Evolutionary conservation across 1,140 invertebrate genomes (phyloP).

Genomic region (Scaptomyza montana): DNA sequence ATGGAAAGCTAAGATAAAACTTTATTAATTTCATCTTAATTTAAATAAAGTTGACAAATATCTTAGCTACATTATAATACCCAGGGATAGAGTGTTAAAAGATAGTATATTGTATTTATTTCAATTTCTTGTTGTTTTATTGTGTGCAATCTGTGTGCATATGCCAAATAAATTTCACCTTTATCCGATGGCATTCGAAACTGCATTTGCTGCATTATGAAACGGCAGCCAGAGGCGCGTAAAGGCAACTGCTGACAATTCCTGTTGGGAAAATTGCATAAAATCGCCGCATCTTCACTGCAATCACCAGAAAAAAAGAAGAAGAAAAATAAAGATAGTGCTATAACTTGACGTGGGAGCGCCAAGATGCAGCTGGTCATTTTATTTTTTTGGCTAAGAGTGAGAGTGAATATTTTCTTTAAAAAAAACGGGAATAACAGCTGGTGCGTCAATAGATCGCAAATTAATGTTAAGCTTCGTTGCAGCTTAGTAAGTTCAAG

Average conservation of each 20-base stretch:
- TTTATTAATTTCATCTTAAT: too few species aligned
- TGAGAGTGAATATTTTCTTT: constrained; percentile 40
- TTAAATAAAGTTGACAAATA: neutral
- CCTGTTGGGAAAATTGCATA: constrained; percentile 70
- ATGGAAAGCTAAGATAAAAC: neutral
- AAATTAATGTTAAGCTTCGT: neutral
- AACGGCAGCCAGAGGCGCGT: constrained; percentile 53
- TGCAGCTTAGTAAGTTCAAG: constrained; percentile 41
- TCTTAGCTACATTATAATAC: neutral
- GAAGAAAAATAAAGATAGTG: constrained; percentile 28
- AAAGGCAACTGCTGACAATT: constrained; percentile 49
- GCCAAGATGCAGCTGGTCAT: constrained; percentile 37
- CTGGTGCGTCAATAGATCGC: constrained; percentile 28
- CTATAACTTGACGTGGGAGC: constrained; percentile 58
- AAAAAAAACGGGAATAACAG: neutral
- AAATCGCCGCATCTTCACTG: constrained; percentile 71
- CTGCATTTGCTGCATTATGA: constrained; percentile 59
- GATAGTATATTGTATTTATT: constrained; percentile 51
- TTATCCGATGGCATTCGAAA: constrained; percentile 53
- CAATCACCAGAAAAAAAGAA: constrained; percentile 32
- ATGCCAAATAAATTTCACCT: constrained; percentile 60
- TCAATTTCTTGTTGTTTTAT: constrained; percentile 21
- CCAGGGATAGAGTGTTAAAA: neutral
- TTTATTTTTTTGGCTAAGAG: constrained; percentile 50
- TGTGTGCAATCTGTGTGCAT: constrained; percentile 46